Evolutionary conservation across 2,888 invertebrate species (phyloP).

Genomic region (Linnaemya tessellans): DNA sequence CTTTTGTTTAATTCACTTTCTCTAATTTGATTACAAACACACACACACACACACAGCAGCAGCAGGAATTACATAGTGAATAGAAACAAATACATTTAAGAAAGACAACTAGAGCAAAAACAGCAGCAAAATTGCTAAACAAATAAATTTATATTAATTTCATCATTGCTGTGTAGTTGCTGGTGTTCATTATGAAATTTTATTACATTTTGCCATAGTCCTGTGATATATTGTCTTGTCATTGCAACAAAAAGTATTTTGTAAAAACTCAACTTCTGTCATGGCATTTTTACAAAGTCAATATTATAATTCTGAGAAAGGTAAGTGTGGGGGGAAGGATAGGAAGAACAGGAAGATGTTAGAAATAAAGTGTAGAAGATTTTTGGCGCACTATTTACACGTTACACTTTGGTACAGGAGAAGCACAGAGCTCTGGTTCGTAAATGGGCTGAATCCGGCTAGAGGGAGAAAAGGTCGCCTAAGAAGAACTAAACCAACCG

Average conservation of each 20-base stretch:
- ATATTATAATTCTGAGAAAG: background rate
- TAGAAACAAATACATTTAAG: conserved; percentile 10
- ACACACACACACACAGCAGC: background rate
- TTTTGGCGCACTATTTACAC: background rate
- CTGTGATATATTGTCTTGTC: conserved; percentile 67
- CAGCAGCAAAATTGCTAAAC: background rate
- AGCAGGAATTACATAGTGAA: background rate
- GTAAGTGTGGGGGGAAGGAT: background rate
- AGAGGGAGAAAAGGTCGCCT: no score
- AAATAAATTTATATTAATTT: conserved; percentile 40
- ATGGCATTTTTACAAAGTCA: background rate
- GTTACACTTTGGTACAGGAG: background rate
- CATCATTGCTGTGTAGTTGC: conserved; percentile 35
- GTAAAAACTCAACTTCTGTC: background rate
- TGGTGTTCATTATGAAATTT: conserved; percentile 60
- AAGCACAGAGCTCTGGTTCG: no score
- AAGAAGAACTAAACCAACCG: no score
- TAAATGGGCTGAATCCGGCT: no score
- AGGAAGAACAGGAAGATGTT: background rate
- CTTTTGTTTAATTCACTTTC: conserved; percentile 67
- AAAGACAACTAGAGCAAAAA: background rate
- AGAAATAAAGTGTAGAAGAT: background rate
- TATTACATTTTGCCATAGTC: conserved; percentile 50
- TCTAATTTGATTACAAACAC: conserved; percentile 63
- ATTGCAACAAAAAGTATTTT: conserved; percentile 29